Evolutionary conservation across 2,113 vertebrate species (phyloP).

Genomic region (Trachemys scripta): DNA sequence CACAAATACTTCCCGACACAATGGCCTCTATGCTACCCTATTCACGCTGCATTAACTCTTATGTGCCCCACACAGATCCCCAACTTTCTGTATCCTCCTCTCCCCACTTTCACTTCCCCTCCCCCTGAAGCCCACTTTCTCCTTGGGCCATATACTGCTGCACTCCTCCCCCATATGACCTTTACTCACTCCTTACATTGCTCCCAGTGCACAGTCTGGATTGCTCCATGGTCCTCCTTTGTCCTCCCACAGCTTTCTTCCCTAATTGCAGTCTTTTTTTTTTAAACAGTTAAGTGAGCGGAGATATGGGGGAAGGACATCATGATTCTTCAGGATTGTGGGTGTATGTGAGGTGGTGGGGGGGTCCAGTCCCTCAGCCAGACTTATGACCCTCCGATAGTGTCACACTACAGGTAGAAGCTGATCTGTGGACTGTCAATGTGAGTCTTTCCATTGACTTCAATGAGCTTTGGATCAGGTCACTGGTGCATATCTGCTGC

Average conservation of each 20-base stretch:
- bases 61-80: neutral
- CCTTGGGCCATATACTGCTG: neutral
- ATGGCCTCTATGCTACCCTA: neutral
- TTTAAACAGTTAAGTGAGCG: neutral
- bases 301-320: neutral
- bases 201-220: neutral
- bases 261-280: neutral
- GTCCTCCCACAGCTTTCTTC: neutral
- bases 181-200: neutral
- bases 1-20: neutral
- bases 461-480: neutral
- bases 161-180: neutral
- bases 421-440: neutral
- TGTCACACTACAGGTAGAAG: neutral
- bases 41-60: neutral
- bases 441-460: neutral
- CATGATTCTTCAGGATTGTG: neutral
- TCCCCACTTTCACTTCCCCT: too few species aligned
- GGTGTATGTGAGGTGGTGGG: too few species aligned
- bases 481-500: neutral
- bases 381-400: too few species aligned
- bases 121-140: neutral
- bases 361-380: neutral
- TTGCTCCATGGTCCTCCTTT: neutral
- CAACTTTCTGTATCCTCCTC: neutral